Evolutionary conservation across 2,888 invertebrate genomes (phyloP), one percentile per base, ranked within the genome.

Genomic region (Loripinus fragilis): DNA sequence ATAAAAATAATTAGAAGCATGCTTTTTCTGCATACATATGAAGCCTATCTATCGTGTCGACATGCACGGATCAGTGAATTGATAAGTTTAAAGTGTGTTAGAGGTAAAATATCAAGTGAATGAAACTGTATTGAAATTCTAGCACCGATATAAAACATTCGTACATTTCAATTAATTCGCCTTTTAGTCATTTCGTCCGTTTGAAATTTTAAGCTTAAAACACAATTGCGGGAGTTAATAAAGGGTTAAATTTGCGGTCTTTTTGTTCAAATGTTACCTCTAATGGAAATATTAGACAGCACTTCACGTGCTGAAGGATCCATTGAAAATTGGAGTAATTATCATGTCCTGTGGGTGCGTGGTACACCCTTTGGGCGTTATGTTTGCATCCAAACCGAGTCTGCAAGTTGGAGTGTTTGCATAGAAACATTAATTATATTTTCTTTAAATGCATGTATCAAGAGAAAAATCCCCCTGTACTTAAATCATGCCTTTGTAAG

Each of bases 201-300:
- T 60, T 60, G 60, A 60, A 60, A 30, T 15, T 60, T 33, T 60
- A n/a, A 20, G 28, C n/a, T 15, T 33, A 8, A 2, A 33, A 33
- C 17, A 33, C 17, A 20, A 28, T 60, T 17, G 25, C 30, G 33
- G n/a, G 23, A 30, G 60, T 33, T 60, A 33, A 60, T 60, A 60
- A 60, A 60, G 60, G 60, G 60, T 60, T 60, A 60, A 60, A 60
- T 60, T 30, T 60, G 60, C 60, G 60, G 60, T 60, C 60, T 33
- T 2, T 52, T 17, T 33, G 30, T 30, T 12, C 25, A 60, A 33
- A 1, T 28, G 28, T 30, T 33, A 33, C 33, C 60, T 20, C 20
- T 60, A 60, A 60, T 60, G n/a, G 60, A n/a, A 60, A 60, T 23
- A 60, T 60, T 60, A 60, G 60, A 60, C 60, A 20, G 20, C 60